These are phyloP conservation scores for Halocynthia aurantium DNA, from an alignment of 23 tunicate genomes.

Conservation along the genomic window DNA sequence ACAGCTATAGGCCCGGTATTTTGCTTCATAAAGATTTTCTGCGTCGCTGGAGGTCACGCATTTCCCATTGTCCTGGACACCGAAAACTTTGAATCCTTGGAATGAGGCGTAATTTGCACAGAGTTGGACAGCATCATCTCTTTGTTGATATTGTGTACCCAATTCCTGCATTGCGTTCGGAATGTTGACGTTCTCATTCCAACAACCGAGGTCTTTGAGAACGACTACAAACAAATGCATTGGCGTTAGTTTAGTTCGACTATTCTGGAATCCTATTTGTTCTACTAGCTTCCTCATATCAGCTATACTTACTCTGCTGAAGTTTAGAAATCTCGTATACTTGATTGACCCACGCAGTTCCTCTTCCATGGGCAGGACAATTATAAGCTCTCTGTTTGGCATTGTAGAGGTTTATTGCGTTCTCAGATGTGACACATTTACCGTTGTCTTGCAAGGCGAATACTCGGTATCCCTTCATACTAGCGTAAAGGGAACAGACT, in stretches of 20 bases:
- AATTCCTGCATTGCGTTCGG: background rate
- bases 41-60: slow-evolving; percentile 1
- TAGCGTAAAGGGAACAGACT: background rate
- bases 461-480: background rate
- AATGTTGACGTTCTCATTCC: background rate
- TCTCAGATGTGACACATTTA: background rate
- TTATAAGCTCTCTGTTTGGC: background rate
- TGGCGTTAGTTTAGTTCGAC: background rate
- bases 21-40: background rate
- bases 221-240: background rate
- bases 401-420: background rate
- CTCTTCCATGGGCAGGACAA: background rate
- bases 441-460: background rate
- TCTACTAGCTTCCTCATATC: background rate
- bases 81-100: background rate
- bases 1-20: background rate
- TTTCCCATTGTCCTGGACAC: background rate
- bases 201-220: background rate
- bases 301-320: background rate
- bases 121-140: background rate
- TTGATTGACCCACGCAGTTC: background rate
- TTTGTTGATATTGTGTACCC: background rate
- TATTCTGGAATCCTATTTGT: no score
- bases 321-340: background rate
- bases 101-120: slow-evolving; percentile 1